Conservation (phyloP, 2,888 invertebrate species). For the Trachelus troglodyta region DNA sequence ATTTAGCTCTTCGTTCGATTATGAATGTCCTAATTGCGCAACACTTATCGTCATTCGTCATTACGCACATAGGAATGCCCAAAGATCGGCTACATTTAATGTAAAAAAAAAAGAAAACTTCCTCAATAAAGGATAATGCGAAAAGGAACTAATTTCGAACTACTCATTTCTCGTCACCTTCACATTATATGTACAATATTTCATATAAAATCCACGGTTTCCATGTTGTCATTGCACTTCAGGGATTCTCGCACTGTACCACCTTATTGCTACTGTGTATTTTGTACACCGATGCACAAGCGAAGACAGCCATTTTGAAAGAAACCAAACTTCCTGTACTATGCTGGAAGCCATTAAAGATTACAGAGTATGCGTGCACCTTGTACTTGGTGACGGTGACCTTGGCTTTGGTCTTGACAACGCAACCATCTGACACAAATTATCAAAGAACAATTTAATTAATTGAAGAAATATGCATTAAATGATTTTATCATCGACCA, state of each 20-base stretch:
- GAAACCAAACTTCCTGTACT: not conserved
- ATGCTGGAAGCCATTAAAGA: not conserved
- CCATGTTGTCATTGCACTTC: not conserved
- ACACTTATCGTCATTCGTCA: not conserved
- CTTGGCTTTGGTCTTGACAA: not conserved
- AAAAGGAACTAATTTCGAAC: slow-evolving; percentile 19
- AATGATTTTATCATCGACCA: not conserved
- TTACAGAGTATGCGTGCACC: not conserved
- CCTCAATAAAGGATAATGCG: slow-evolving; percentile 37
- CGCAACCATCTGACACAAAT: not conserved
- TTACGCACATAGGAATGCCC: not conserved
- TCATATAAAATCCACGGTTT: not conserved
- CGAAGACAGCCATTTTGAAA: not conserved
- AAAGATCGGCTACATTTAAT: not conserved
- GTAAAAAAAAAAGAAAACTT: slow-evolving; percentile 4
- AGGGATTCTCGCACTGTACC: not conserved
- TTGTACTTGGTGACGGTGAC: not conserved
- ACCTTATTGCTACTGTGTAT: not conserved
- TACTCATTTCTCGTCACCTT: slow-evolving; percentile 27
- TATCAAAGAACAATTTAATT: not conserved
- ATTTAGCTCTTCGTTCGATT: not conserved
- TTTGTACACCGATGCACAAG: not conserved
- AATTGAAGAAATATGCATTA: not conserved
- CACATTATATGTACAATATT: not conserved
- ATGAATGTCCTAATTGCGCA: not conserved